Evolutionary conservation across 2,113 vertebrate species (phyloP).

Genomic region (Numenius arquata): DNA sequence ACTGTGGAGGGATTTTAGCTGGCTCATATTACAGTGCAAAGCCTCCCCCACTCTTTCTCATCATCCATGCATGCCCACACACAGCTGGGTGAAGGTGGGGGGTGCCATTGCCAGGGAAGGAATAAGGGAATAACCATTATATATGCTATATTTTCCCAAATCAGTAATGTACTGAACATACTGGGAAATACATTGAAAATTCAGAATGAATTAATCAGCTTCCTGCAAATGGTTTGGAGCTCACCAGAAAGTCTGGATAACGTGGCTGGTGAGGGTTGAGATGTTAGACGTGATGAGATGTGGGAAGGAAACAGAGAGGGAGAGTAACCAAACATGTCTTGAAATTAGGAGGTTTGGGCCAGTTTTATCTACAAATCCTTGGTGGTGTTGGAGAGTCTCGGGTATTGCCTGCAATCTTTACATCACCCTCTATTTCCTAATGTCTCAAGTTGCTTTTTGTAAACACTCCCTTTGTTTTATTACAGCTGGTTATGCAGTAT

Average conservation of each 20-base stretch:
- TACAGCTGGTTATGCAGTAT: slow-evolving; percentile 98
- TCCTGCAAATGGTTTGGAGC: neutral
- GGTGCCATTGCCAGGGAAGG: neutral
- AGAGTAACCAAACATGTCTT: neutral
- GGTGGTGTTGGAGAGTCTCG: neutral
- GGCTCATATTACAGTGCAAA: neutral
- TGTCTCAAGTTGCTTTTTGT: neutral
- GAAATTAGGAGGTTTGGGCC: neutral
- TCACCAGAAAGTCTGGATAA: neutral
- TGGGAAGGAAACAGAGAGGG: neutral
- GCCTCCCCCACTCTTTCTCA: neutral
- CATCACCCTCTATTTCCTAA: neutral
- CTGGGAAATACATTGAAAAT: neutral
- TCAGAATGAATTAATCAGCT: neutral
- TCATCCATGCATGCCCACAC: neutral
- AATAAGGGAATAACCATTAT: neutral
- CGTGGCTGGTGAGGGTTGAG: neutral
- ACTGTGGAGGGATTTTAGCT: neutral
- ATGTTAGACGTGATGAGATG: too few relatives aligned
- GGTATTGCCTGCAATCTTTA: neutral
- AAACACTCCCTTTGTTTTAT: slow-evolving; percentile 36
- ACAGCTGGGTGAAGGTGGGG: neutral
- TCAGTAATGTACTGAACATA: neutral
- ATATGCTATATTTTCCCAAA: neutral
- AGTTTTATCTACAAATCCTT: neutral